Conservation (phyloP, 2,797 vertebrate species). For the Synanceia verrucosa region DNA sequence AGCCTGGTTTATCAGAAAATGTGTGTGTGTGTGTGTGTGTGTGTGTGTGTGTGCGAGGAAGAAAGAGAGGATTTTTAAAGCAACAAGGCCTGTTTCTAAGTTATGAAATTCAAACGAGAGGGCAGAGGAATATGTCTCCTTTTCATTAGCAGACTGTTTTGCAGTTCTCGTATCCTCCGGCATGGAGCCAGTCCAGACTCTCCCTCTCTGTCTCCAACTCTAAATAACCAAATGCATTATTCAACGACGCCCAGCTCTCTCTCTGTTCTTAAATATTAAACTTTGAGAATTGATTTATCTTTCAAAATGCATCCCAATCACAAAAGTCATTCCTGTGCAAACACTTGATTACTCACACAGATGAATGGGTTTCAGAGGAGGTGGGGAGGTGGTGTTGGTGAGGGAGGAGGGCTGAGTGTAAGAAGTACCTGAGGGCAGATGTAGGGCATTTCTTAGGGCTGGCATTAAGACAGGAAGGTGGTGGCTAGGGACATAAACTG, state of each 20-base stretch:
- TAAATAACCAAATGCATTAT: conserved; percentile 78
- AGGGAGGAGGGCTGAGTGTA: background rate
- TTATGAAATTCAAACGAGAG: conserved; percentile 63
- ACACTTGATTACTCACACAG: conserved; percentile 67
- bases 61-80: conserved; percentile 27
- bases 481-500: conserved; percentile 4
- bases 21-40: conserved; percentile 3
- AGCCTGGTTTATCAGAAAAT: conserved; percentile 18
- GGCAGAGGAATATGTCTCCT: conserved; percentile 62
- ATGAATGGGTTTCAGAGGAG: conserved; percentile 38
- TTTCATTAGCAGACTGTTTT: conserved; percentile 72
- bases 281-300: conserved; percentile 74
- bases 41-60: background rate
- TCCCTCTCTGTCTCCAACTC: conserved; percentile 59
- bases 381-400: too few relatives aligned
- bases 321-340: conserved; percentile 60
- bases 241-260: conserved; percentile 46
- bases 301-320: conserved; percentile 69
- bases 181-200: conserved; percentile 57
- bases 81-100: conserved; percentile 32
- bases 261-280: conserved; percentile 75
- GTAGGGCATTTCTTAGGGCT: conserved; percentile 46
- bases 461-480: conserved; percentile 31
- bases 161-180: conserved; percentile 58
- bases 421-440: conserved; percentile 48